Conservation (phyloP, 2,797 vertebrate genomes). For the Muscicapa comitata region DNA sequence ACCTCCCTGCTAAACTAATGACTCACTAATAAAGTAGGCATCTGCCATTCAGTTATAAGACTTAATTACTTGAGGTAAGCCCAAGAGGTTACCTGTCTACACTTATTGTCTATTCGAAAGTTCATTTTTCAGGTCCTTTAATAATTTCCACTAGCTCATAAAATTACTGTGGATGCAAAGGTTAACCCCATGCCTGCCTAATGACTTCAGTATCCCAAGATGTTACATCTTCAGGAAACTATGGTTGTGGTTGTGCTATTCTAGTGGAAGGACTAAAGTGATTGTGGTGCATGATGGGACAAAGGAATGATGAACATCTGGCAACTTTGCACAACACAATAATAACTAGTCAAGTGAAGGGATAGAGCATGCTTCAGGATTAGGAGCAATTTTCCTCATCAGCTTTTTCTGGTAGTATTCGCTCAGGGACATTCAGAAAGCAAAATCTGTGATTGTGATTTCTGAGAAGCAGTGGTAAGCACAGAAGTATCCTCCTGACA, state of each 20-base stretch:
- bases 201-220: background rate
- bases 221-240: background rate
- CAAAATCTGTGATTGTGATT: background rate
- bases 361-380: background rate
- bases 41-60: background rate
- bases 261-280: background rate
- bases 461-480: background rate
- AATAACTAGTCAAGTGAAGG: background rate
- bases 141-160: background rate
- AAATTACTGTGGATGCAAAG: background rate
- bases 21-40: background rate
- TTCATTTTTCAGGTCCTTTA: background rate
- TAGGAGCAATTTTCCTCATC: background rate
- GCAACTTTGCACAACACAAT: background rate
- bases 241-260: background rate
- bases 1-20: background rate
- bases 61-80: background rate
- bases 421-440: background rate
- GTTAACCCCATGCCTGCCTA: background rate
- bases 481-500: background rate
- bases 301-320: background rate
- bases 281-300: background rate
- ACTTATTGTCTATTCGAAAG: background rate
- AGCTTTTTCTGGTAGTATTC: background rate
- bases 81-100: background rate